Evolutionary conservation across 1,140 invertebrate species (phyloP), one percentile per base, ranked within the genome.

Genomic region (Meloidogyne chitwoodi): DNA sequence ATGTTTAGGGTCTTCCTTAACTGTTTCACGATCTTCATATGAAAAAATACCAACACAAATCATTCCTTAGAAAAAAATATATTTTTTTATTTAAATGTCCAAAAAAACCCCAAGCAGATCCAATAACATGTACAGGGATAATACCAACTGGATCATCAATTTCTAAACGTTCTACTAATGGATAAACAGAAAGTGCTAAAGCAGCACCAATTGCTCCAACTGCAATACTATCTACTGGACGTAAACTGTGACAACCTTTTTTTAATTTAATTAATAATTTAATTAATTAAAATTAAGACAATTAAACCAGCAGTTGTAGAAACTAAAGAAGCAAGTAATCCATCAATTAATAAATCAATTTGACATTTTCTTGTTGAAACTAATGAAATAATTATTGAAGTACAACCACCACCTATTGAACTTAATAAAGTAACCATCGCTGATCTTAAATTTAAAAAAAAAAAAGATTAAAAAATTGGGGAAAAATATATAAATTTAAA

Each of bases 351-450:
- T 67, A 87, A 84, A 63, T 85, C 79, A n/a, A 88, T 82, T 62
- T 85, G 75, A 64, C 86, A 87, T 38, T 86, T 85, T 68, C 72
- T 78, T 16, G 74, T 81, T 29, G 67, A 41, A 24, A 83, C 26
- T 16, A 81, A 88, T 29, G 90, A 89, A 90, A 92, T 90, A 84
- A 91, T 68, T 8, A 93, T 88, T 31, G 93, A 93, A 31, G 92
- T 90, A 56, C 92, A 88, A 14, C 94, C 94, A 2, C 94, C 94
- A 0, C 93, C 93, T 83, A 95, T 93, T 1, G 93, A 94, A 0
- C 92, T 91, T 88, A 94, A 91, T 89, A 95, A 92, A 0, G 94
- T 95, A 87, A 93, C 92, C 0, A 94, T 93, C 0, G 93, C 93
- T 0, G 93, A 93, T 79, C 88, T 85, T 26, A 56, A 79, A 31